Percentiles rank a stretch among this genome's conserved stretches.
phyloP scores from a whole-genome alignment of 2,113 vertebrate genomes.

The Urocynchramus pylzowi region DNA sequence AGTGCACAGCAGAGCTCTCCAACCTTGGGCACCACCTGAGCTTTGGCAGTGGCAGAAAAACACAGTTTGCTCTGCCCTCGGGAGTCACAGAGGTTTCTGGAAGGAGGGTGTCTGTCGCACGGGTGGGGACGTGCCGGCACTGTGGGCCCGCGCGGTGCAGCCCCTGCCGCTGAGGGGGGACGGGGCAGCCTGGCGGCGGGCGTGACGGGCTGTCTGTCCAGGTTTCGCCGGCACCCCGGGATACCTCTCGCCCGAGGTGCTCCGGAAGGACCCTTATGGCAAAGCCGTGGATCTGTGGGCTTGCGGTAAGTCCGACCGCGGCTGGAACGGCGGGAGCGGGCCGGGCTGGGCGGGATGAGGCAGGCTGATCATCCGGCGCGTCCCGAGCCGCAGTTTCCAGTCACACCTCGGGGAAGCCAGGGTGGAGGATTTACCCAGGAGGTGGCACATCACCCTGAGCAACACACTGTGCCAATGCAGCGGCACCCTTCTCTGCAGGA shows the following conservation, averaged over 20 bases:
- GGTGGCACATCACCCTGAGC: background rate
- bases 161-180: rapidly evolving
- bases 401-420: rapidly evolving
- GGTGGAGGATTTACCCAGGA: background rate
- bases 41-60: background rate
- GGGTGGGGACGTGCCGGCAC: background rate
- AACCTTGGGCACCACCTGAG: background rate
- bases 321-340: rapidly evolving
- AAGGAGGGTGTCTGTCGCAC: background rate
- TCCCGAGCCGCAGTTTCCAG: background rate
- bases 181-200: rapidly evolving
- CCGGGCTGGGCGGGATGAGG: background rate
- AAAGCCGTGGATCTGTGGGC: slow-evolving; percentile 97
- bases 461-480: background rate
- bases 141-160: rapidly evolving
- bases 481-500: background rate
- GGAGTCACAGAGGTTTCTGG: background rate
- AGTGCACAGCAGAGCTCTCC: background rate
- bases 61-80: background rate
- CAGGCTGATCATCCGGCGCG: background rate
- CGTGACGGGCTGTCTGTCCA: slow-evolving; percentile 56
- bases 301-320: slow-evolving; percentile 79
- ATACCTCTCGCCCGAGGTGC: slow-evolving; percentile 86
- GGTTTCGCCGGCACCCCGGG: slow-evolving; percentile 82
- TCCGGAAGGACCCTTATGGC: slow-evolving; percentile 93